Conservation (phyloP, 2,888 invertebrate genomes). For the Oscheius sp. region DNA sequence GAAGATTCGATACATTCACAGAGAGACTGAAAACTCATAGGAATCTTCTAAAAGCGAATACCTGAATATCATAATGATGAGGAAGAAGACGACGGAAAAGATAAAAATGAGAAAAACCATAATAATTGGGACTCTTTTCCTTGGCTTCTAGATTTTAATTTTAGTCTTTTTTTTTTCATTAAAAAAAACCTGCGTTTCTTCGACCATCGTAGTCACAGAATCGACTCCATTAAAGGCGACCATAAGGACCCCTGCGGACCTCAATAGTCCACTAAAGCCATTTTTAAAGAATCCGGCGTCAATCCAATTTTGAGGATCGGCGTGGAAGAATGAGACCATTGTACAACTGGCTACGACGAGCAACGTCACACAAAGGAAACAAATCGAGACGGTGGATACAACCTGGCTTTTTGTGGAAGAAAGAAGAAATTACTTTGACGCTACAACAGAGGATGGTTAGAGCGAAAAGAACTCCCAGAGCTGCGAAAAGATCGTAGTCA, state of each 20-base stretch:
- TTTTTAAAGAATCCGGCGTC: slow-evolving; percentile 44
- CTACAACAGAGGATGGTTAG: slow-evolving; percentile 45
- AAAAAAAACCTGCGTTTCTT: slow-evolving; percentile 40
- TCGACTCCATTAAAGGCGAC: slow-evolving; percentile 48
- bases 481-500: slow-evolving; percentile 35
- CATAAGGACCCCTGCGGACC: slow-evolving; percentile 35
- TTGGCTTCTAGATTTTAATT: slow-evolving; percentile 16
- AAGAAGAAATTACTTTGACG: slow-evolving; percentile 20
- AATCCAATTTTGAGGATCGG: slow-evolving; percentile 53
- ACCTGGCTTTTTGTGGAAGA: slow-evolving; percentile 28
- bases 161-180: background rate
- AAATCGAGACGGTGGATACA: slow-evolving; percentile 46
- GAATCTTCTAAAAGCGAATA: background rate
- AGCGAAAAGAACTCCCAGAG: slow-evolving; percentile 39
- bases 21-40: slow-evolving; percentile 34
- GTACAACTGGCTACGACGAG: slow-evolving; percentile 47
- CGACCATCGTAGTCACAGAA: slow-evolving; percentile 39
- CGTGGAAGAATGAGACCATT: slow-evolving; percentile 54
- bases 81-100: slow-evolving; percentile 19
- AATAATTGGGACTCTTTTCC: slow-evolving; percentile 17
- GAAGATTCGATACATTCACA: slow-evolving; percentile 39
- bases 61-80: slow-evolving; percentile 31
- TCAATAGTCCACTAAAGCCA: slow-evolving; percentile 27
- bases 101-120: slow-evolving; percentile 14
- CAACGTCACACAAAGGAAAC: slow-evolving; percentile 42